These are phyloP conservation scores for Drosophila rufa DNA, from an alignment of 1,140 invertebrate species.

Conservation along the genomic window DNA sequence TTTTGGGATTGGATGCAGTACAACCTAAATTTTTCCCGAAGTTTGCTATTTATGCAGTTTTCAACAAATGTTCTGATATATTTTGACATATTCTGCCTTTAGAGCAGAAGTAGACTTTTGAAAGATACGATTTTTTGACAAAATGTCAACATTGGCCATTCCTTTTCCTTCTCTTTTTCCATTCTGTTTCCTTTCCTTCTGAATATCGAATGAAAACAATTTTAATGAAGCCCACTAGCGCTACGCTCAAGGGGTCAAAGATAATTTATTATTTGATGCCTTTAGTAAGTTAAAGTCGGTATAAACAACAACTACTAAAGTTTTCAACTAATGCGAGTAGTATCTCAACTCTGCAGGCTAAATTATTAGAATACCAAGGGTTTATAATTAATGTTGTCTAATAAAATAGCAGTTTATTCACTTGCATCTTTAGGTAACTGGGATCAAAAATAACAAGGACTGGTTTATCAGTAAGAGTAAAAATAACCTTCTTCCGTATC, in stretches of 20 bases:
- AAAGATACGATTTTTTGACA: slow-evolving; percentile 5
- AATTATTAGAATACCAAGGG: slow-evolving; percentile 31
- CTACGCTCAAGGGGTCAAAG: slow-evolving; percentile 18
- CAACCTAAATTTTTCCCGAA: slow-evolving; percentile 50
- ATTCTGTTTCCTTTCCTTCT: neutral
- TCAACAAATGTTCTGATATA: slow-evolving; percentile 61
- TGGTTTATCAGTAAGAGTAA: slow-evolving; percentile 6
- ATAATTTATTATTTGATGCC: slow-evolving; percentile 26
- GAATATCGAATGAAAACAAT: slow-evolving; percentile 34
- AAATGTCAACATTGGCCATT: slow-evolving; percentile 21
- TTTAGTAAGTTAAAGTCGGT: neutral
- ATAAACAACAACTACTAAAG: slow-evolving; percentile 9
- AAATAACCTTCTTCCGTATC: slow-evolving; percentile 9
- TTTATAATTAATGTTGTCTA: slow-evolving; percentile 26
- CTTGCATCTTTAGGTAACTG: slow-evolving; percentile 11
- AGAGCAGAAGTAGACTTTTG: slow-evolving; percentile 7
- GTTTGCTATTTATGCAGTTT: slow-evolving; percentile 60
- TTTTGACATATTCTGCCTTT: slow-evolving; percentile 45
- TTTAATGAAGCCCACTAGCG: slow-evolving; percentile 21
- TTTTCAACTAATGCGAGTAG: slow-evolving; percentile 30
- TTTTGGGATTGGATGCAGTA: slow-evolving; percentile 58
- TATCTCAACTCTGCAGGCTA: slow-evolving; percentile 35
- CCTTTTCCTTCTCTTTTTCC: slow-evolving; percentile 18
- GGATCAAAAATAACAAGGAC: slow-evolving; percentile 30
- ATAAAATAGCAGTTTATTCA: slow-evolving; percentile 12